Base-by-base conservation (phyloP, 2,888 invertebrate species). In the Cerceris rybyensis region DNA sequence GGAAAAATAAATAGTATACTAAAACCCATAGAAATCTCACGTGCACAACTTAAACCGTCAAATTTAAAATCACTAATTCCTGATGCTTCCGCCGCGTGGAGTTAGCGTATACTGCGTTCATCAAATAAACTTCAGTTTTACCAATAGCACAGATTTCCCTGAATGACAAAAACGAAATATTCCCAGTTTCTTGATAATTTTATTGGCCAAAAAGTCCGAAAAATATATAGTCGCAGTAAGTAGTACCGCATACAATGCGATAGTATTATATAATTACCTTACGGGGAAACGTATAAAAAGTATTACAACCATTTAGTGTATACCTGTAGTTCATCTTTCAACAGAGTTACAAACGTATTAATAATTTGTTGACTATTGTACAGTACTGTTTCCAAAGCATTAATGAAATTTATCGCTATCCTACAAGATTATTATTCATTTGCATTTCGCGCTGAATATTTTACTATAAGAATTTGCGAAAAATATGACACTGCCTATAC, bases 41-140 rank as follows among this genome's bases (percentile, higher is more conserved):
- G 49, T 52, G 17, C 63, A 46, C 54, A 66, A 66, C 7, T 16
- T 42, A 82, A 81, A 86, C 87, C 86, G 89, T 87, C 81, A 81
- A 84, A 79, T 79, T 79, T 79, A 8, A 78, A 79, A 65, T 46
- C 39, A 61, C 39, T 70, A 67, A 57, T 50, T 70, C 65, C 5
- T 8, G 16, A 67, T 57, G 52, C 63, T 49, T 42, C 78, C 78
- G 46, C 61, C 55, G 55, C 16, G 66, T 8, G 74, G 78, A 79
- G 78, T 78, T 41, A 59, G n/a, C 67, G 42, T 63, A 63, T n/a
- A n/a, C 39, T 54, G 52, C 14, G 41, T 17, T 59, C 16, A 9
- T 14, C 46, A 14, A 52, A 1, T 7, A 9, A 0, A 9, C 9
- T 7, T 8, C 43, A 64, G n/a, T 67, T 14, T 52, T 68, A 41